Evolutionary conservation across 1,140 invertebrate genomes (phyloP), one percentile per base, ranked within the genome.

Genomic region (Lasioglossum albipes): DNA sequence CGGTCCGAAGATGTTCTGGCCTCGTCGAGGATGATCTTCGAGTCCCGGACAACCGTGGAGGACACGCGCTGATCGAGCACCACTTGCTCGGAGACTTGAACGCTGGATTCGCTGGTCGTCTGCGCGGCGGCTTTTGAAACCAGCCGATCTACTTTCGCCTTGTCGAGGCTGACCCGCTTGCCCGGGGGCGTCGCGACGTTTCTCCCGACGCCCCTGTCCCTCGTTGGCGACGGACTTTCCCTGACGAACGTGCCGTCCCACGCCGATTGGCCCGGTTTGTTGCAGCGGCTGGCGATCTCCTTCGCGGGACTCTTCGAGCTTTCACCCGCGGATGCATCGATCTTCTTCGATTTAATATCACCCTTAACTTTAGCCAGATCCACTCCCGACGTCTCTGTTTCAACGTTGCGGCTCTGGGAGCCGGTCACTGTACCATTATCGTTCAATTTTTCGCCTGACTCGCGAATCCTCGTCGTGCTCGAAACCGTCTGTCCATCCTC

Each of bases 201-300:
- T 54, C 49, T 75, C 36, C n/a, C 41, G 49, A 42, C 1, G 9
- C 16, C 18, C 2, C 18, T 61, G 22, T 79, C 69, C 41, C 36
- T 70, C 18, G 1, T 7, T 61, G 41, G 20, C 27, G 57, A 7
- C 16, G 62, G 7, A 66, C 70, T 79, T 59, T 79, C 77, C 36
- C 49, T 54, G 10, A 94, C 82, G 62, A 94, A 94, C 75, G 91
- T 93, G 0, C 94, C 94, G 73, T 94, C 94, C 93, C 94, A 94
- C 7, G 92, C 85, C 0, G 94, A 94, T 72, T 94, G 91, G 7
- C 93, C 93, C 52, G 92, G 93, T 41, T 90, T 91, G 65, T 81
- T 75, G 45, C 70, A 81, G 22, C 84, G 81, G 20, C 62, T 45
- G n/a, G 45, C 57, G 13, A 62, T 68, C 22, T 77, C 78, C 16